Conservation (phyloP, 1,140 invertebrate genomes). For the Drosophila nigromelanica region DNA sequence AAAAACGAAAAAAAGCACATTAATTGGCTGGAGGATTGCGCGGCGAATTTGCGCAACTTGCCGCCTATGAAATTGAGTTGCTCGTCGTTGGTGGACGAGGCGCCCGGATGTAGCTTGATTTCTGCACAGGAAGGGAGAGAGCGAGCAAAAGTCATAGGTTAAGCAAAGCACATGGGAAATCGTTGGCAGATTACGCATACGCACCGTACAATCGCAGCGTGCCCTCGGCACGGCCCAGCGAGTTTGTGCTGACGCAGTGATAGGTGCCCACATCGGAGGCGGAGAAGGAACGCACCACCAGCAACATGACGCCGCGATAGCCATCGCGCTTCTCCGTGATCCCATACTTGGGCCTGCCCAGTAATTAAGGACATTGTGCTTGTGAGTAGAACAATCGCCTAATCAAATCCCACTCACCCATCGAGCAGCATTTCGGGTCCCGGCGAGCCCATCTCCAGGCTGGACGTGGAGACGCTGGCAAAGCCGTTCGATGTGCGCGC, state of each 20-base stretch:
- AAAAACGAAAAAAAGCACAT: background rate
- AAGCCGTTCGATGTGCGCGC: constrained; percentile 84
- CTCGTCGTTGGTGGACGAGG: constrained; percentile 78
- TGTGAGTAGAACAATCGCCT: background rate
- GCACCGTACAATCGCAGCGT: constrained; percentile 94
- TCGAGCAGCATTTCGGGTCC: constrained; percentile 89
- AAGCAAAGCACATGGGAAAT: constrained; percentile 20
- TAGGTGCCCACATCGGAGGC: constrained; percentile 93
- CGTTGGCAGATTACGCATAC: constrained; percentile 78
- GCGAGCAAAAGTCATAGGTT: constrained; percentile 3
- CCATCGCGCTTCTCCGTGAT: constrained; percentile 91
- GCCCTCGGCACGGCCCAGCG: constrained; percentile 93
- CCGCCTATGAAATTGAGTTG: constrained; percentile 80
- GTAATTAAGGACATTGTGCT: background rate
- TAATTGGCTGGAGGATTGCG: constrained; percentile 12
- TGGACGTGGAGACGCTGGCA: constrained; percentile 69
- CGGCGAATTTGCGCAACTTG: constrained; percentile 34
- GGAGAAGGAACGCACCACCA: constrained; percentile 91
- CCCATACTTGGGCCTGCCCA: constrained; percentile 90
- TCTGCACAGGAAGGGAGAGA: constrained; percentile 55
- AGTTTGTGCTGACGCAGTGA: constrained; percentile 95
- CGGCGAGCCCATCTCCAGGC: constrained; percentile 78
- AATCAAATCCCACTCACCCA: constrained; percentile 86
- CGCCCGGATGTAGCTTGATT: constrained; percentile 83
- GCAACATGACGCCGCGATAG: constrained; percentile 93